Evolutionary conservation across 2,888 invertebrate species (phyloP).

Genomic region (Oxycera nigricornis): DNA sequence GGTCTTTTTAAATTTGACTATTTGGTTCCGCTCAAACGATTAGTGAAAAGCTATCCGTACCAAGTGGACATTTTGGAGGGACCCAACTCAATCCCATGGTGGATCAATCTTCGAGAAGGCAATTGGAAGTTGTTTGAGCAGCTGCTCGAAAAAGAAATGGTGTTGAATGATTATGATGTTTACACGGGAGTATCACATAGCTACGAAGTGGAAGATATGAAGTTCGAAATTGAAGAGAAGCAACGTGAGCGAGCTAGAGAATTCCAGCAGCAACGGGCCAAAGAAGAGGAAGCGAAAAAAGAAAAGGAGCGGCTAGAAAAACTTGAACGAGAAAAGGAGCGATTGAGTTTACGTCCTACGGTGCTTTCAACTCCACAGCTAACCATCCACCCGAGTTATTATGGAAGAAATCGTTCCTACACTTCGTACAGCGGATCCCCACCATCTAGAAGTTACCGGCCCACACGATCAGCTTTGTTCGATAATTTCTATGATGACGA

Average conservation of each 20-base stretch:
- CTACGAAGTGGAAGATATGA: background rate
- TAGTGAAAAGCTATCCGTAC: background rate
- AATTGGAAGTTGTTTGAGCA: conserved; percentile 29
- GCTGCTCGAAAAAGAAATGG: background rate
- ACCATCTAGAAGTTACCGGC: background rate
- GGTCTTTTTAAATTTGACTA: background rate
- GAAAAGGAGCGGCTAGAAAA: background rate
- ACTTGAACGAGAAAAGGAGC: background rate
- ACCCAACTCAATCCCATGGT: conserved; percentile 22
- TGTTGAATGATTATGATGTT: background rate
- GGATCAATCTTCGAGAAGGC: conserved; percentile 11
- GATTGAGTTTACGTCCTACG: no score
- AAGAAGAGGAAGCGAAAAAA: background rate
- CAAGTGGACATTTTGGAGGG: background rate
- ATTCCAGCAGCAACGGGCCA: no score
- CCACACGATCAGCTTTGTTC: background rate
- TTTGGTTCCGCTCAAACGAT: background rate
- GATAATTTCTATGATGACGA: background rate
- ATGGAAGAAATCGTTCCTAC: background rate
- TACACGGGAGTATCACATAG: conserved; percentile 12
- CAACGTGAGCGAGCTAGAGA: background rate
- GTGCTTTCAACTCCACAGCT: no score
- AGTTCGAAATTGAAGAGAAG: background rate
- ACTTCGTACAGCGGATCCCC: no score
- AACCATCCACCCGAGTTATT: no score